phyloP scores from a whole-genome alignment of 2,888 invertebrate genomes.

The Aphidius colemani region DNA sequence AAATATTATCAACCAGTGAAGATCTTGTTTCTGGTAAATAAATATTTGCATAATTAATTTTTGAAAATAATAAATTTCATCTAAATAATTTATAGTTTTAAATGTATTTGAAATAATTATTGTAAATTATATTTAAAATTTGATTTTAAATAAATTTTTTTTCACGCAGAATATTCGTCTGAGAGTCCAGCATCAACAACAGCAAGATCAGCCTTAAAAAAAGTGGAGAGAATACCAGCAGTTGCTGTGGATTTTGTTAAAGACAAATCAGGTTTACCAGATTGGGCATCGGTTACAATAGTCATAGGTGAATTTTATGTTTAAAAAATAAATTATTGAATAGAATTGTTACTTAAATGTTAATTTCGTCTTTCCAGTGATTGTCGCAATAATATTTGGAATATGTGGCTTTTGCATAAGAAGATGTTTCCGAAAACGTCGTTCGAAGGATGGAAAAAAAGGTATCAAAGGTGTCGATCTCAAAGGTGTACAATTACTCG shows the following conservation, averaged over 20 bases:
- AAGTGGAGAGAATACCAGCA: conserved; percentile 67
- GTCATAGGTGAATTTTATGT: conserved; percentile 69
- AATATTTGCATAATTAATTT: too few species aligned
- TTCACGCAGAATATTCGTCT: conserved; percentile 22
- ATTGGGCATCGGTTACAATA: conserved; percentile 85
- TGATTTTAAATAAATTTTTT: neutral
- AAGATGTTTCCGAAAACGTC: conserved; percentile 87
- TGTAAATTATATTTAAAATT: too few species aligned
- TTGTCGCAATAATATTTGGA: conserved; percentile 79
- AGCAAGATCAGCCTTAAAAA: conserved; percentile 59
- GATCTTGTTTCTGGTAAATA: conserved; percentile 21
- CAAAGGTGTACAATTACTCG: conserved; percentile 94
- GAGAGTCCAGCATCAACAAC: conserved; percentile 34
- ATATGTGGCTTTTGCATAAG: conserved; percentile 91
- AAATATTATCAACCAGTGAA: conserved; percentile 22
- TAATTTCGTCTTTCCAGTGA: conserved; percentile 56
- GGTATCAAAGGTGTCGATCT: conserved; percentile 93
- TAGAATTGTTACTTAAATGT: too few species aligned
- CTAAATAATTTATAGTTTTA: too few species aligned
- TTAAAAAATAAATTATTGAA: neutral
- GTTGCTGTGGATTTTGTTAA: conserved; percentile 60
- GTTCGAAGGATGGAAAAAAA: conserved; percentile 94
- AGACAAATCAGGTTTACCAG: conserved; percentile 70
- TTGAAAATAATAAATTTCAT: too few species aligned
- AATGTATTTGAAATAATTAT: too few species aligned